A percentile compares a stretch with the other conserved stretches of the same genome.
These are phyloP conservation scores for Torymus auratus DNA, from an alignment of 2,888 invertebrate genomes.

Conservation along the genomic window DNA sequence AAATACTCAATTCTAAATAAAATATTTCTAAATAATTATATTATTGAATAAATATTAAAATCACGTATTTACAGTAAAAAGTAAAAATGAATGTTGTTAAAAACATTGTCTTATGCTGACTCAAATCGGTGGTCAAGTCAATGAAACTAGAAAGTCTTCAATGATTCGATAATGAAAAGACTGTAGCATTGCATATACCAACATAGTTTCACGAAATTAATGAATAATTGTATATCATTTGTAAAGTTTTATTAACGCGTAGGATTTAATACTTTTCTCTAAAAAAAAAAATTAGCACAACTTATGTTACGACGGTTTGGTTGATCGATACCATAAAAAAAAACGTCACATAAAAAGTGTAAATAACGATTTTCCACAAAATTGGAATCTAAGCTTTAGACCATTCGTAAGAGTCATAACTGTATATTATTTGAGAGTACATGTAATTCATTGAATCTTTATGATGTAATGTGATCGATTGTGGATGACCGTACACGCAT, in stretches of 20 bases:
- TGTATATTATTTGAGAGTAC: constrained; percentile 26
- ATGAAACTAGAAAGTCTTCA: constrained; percentile 23
- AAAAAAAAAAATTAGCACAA: constrained; percentile 24
- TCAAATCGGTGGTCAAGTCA: constrained; percentile 17
- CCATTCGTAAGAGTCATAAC: constrained; percentile 25
- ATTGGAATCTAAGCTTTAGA: constrained; percentile 29
- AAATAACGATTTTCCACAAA: constrained; percentile 45
- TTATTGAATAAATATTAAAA: not conserved
- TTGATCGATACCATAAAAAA: constrained; percentile 33
- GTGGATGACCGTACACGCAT: constrained; percentile 30
- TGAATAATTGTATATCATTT: not conserved
- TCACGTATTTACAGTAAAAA: not conserved
- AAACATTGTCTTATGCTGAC: constrained; percentile 4
- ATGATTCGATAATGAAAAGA: not conserved
- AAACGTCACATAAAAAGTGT: constrained; percentile 32
- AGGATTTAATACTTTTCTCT: constrained; percentile 29
- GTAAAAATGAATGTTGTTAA: not conserved
- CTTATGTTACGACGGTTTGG: constrained; percentile 5
- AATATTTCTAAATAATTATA: no score
- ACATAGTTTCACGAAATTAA: constrained; percentile 11
- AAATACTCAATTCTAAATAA: not conserved
- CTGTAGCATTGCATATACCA: not conserved
- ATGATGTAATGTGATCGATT: constrained; percentile 24
- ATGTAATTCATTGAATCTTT: constrained; percentile 46
- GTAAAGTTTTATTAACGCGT: constrained; percentile 4